phyloP scores from a whole-genome alignment of 35 echinoderm and acorn worm species.

The Eucidaris tribuloides region DNA sequence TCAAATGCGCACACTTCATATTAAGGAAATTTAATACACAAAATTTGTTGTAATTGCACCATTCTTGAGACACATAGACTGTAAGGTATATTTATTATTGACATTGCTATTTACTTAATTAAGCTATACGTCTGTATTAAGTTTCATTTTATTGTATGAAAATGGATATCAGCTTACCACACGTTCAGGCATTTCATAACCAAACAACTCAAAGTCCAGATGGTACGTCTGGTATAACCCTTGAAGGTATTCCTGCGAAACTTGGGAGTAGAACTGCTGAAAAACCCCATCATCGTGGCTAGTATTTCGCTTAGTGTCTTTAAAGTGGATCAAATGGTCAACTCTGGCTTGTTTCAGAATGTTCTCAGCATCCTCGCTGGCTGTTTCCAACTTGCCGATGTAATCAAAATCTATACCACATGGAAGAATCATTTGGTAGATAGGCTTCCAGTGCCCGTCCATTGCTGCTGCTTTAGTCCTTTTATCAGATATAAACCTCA shows the following conservation, averaged over 20 bases:
- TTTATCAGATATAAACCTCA: slow-evolving; percentile 46
- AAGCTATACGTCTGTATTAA: too few relatives aligned
- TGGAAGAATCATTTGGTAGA: slow-evolving; percentile 79
- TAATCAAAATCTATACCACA: slow-evolving; percentile 76
- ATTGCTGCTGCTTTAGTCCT: slow-evolving; percentile 1
- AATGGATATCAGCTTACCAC: too few relatives aligned
- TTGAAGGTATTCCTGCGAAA: slow-evolving; percentile 40
- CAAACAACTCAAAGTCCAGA: slow-evolving; percentile 87
- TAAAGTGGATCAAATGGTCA: slow-evolving; percentile 82
- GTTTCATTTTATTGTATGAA: too few relatives aligned
- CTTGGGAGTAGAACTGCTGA: slow-evolving; percentile 51
- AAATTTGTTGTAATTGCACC: too few relatives aligned
- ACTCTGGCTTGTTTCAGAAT: slow-evolving; percentile 72
- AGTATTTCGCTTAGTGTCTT: slow-evolving; percentile 33
- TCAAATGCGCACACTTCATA: too few relatives aligned
- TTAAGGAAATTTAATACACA: too few relatives aligned
- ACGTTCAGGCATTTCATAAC: too few relatives aligned
- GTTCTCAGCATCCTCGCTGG: slow-evolving; percentile 53
- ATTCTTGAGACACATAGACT: too few relatives aligned
- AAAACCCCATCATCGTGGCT: slow-evolving; percentile 58
- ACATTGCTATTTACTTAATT: too few relatives aligned
- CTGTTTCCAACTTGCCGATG: slow-evolving; percentile 85
- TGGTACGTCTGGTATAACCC: slow-evolving; percentile 71
- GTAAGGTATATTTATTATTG: too few relatives aligned
- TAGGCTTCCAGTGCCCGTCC: slow-evolving; percentile 84